Base-by-base conservation (phyloP, 2,797 vertebrate species). In the Rousettus madagascariensis region DNA sequence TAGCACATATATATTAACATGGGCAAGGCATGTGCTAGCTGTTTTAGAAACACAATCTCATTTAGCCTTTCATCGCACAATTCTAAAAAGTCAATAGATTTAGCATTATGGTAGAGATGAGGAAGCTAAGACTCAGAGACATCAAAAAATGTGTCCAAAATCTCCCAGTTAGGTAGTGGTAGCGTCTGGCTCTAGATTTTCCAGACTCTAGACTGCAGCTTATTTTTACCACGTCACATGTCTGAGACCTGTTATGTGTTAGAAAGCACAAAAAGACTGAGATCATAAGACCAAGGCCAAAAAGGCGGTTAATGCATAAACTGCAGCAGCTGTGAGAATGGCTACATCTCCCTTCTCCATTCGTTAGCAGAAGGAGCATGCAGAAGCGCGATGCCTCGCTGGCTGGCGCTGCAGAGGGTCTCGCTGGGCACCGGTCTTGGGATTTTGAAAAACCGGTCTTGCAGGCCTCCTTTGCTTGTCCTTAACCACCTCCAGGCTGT, bases 311-410 rank as follows among this genome's bases (percentile, higher is more conserved):
- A 4, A 66, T 59, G 46, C 13, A 0, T 12, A 15, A 28, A n/a
- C 61, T 11, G 4, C 13, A 22, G 0, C 5, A 3, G 26, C 68
- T 26, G 69, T 8, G 12, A 17, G 33, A 7, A 1, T 2, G 51
- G 49, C 84, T 26, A 0, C n/a, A 0, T 0, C 5, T 72, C 20
- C 43, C 10, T 41, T 91, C 69, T 90, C 33, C 30, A 0, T 33
- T 30, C 53, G 16, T 11, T 41, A 20, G 51, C 0, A 8, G 22
- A 46, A 78, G 57, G 74, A 20, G 20, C 1, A 6, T 22, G 33
- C 0, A 26, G 24, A 57, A 17, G 7, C 3, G 55, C 28, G 38
- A 0, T 0, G 49, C 78, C 6, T 53, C 11, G n/a, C n/a, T n/a
- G n/a, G n/a, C 17, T 0, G 6, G 7, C 11, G 30, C 63, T 63